A percentile compares a stretch with the other conserved stretches of the same genome.
phyloP scores from a whole-genome alignment of 23 tunicate species.

The Phallusia fumigata region DNA sequence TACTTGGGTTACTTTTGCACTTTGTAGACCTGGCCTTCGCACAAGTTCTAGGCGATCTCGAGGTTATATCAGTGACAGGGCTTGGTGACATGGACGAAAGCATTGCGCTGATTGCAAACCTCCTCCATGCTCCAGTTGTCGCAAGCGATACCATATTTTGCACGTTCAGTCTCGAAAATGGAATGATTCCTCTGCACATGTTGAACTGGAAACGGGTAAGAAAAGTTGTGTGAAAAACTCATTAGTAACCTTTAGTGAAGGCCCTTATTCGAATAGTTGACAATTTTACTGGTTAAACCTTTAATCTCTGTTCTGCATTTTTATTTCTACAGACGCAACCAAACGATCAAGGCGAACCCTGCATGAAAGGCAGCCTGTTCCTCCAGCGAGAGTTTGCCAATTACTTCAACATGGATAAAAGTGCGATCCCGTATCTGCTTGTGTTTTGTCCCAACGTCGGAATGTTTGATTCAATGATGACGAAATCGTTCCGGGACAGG shows the following conservation, averaged over 20 bases:
- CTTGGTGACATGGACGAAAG: constrained; percentile 25
- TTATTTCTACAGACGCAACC: neutral
- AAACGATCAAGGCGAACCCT: neutral
- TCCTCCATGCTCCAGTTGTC: constrained; percentile 29
- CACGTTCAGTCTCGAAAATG: constrained; percentile 23
- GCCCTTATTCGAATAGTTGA: too few species aligned
- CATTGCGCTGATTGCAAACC: constrained; percentile 25
- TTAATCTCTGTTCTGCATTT: too few species aligned
- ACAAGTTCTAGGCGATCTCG: constrained; percentile 24
- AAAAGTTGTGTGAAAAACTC: neutral
- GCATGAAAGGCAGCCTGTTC: neutral
- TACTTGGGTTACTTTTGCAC: neutral
- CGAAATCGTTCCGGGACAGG: neutral
- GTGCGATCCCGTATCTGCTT: neutral
- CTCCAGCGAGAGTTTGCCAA: neutral
- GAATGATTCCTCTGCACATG: constrained; percentile 4
- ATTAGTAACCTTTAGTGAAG: too few species aligned
- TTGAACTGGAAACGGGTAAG: constrained; percentile 37
- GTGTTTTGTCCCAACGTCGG: neutral
- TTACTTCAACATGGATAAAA: neutral
- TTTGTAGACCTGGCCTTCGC: constrained; percentile 19
- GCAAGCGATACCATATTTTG: constrained; percentile 49
- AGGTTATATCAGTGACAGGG: constrained; percentile 13
- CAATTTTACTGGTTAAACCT: too few species aligned
- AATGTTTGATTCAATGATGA: neutral